These are phyloP conservation scores for Drosophila triauraria DNA, from an alignment of 1,140 invertebrate species.

Conservation along the genomic window DNA sequence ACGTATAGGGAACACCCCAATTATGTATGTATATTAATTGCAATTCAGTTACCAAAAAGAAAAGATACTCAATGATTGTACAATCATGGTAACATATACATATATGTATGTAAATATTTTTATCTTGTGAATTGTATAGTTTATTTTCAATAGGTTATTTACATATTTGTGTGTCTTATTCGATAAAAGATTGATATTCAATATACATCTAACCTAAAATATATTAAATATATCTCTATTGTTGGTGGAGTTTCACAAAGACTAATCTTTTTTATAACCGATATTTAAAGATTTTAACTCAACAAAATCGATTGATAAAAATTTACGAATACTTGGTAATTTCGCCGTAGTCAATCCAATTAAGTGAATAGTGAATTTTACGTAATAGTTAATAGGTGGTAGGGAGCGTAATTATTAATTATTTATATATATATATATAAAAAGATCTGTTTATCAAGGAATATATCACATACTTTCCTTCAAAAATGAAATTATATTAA, in stretches of 20 bases:
- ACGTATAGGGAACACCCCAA: too few relatives aligned
- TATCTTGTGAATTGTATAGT: neutral
- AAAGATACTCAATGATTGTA: slow-evolving; percentile 2
- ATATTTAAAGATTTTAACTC: neutral
- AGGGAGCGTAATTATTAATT: too few relatives aligned
- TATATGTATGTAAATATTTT: neutral
- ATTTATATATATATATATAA: too few relatives aligned
- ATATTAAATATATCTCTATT: neutral
- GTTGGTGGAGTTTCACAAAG: neutral
- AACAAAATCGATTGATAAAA: neutral
- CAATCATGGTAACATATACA: neutral
- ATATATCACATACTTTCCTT: too few relatives aligned
- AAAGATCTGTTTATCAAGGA: too few relatives aligned
- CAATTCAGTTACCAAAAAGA: neutral
- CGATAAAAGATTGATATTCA: neutral
- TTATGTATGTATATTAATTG: too few relatives aligned
- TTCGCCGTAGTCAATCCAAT: neutral
- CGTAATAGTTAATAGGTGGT: too few relatives aligned
- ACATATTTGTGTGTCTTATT: neutral
- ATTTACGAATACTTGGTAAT: neutral
- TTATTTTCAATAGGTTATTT: neutral
- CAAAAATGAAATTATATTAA: too few relatives aligned
- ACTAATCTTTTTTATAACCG: neutral
- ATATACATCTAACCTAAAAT: too few relatives aligned
- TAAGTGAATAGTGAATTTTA: neutral